phyloP scores from a whole-genome alignment of 1,140 invertebrate genomes.

The Heliconius melpomene region DNA sequence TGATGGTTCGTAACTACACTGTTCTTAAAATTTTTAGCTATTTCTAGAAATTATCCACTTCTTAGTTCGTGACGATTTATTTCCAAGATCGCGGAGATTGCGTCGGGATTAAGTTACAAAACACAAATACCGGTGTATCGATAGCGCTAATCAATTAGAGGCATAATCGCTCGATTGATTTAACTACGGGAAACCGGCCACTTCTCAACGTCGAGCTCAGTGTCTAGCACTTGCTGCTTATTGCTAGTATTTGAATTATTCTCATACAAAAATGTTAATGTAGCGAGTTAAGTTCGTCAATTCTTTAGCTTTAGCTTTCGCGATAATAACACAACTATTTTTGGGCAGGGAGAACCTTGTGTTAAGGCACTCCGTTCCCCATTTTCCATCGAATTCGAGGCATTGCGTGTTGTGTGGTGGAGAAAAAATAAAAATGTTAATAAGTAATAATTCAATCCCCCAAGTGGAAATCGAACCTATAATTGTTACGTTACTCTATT shows the following conservation, averaged over 20 bases:
- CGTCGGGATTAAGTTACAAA: conserved; percentile 40
- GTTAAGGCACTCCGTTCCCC: too few species aligned
- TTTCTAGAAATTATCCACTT: conserved; percentile 14
- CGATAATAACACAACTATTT: neutral
- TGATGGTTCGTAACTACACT: neutral
- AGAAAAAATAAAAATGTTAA: too few species aligned
- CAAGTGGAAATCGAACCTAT: too few species aligned
- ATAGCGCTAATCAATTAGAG: conserved; percentile 62
- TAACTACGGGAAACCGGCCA: conserved; percentile 60
- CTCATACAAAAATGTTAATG: neutral
- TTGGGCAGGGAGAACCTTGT: too few species aligned
- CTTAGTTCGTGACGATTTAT: conserved; percentile 21
- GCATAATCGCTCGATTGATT: conserved; percentile 58
- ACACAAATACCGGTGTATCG: conserved; percentile 41
- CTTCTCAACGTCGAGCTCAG: conserved; percentile 58
- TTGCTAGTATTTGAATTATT: conserved; percentile 16
- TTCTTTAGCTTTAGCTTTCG: neutral
- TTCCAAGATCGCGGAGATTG: conserved; percentile 29
- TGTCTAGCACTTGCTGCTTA: conserved; percentile 32
- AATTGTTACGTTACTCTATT: too few species aligned
- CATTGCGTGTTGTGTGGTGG: too few species aligned
- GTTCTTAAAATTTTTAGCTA: neutral
- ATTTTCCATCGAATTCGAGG: too few species aligned
- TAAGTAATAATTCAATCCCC: too few species aligned
- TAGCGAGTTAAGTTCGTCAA: neutral